These are phyloP conservation scores for Lepidostoma basale DNA, from an alignment of 1,140 invertebrate species.

Conservation along the genomic window DNA sequence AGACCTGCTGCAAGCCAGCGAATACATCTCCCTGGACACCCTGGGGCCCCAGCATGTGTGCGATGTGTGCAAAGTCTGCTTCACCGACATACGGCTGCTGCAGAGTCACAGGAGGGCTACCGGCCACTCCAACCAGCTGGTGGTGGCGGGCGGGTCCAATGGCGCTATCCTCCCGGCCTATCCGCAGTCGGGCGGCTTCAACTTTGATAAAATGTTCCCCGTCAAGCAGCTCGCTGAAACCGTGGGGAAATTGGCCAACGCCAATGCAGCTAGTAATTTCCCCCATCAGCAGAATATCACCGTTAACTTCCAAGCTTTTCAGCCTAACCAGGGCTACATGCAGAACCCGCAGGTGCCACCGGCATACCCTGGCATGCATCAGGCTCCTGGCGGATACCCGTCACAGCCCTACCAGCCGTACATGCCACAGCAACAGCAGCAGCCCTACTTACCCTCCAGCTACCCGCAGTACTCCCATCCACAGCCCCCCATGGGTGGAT, in stretches of 20 bases:
- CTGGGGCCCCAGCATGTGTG: constrained; percentile 59
- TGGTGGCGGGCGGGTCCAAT: constrained; percentile 44
- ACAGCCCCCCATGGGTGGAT: not conserved
- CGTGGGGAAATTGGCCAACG: constrained; percentile 55
- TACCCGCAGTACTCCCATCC: constrained; percentile 24
- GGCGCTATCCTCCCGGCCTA: constrained; percentile 53
- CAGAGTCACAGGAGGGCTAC: constrained; percentile 55
- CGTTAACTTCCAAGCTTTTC: constrained; percentile 61
- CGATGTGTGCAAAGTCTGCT: constrained; percentile 58
- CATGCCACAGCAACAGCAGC: not conserved
- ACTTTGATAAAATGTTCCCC: constrained; percentile 54
- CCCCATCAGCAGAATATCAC: constrained; percentile 61
- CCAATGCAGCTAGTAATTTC: constrained; percentile 49
- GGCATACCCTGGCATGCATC: constrained; percentile 37
- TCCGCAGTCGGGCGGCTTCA: constrained; percentile 45
- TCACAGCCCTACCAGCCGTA: too few species aligned
- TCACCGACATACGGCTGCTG: constrained; percentile 53
- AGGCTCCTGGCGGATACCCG: not conserved
- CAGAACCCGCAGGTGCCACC: not conserved
- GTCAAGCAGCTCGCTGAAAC: constrained; percentile 59
- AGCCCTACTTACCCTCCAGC: too few species aligned
- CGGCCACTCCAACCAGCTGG: constrained; percentile 54
- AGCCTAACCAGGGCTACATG: constrained; percentile 33
- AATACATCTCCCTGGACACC: constrained; percentile 51
- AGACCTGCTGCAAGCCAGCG: constrained; percentile 31